Conservation (phyloP, 2,797 vertebrate species). For the Cossypha heuglini region DNA sequence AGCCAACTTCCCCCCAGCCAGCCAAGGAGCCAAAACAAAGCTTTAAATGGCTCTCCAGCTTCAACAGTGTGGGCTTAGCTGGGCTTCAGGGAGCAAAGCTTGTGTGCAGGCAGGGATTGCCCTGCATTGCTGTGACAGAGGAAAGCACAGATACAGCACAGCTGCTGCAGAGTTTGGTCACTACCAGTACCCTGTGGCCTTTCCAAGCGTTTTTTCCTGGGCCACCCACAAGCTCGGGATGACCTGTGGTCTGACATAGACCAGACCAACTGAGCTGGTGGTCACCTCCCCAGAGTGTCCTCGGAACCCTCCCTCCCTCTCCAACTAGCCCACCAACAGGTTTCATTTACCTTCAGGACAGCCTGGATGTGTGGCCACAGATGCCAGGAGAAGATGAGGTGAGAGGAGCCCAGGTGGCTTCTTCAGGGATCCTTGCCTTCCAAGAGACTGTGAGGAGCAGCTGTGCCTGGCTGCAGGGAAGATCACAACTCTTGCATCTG, state of each 20-base stretch:
- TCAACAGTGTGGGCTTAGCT: rapidly evolving
- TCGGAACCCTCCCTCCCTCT: not conserved
- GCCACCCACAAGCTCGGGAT: rapidly evolving
- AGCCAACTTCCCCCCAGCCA: not conserved
- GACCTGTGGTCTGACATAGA: not conserved
- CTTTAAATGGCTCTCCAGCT: not conserved
- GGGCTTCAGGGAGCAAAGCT: not conserved
- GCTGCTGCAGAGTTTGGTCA: not conserved
- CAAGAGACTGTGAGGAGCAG: not conserved
- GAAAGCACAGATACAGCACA: not conserved
- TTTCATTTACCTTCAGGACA: constrained; percentile 10
- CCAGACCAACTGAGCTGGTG: not conserved
- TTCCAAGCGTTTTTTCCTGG: not conserved
- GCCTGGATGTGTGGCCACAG: not conserved
- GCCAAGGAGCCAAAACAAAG: not conserved
- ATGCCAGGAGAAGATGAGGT: not conserved
- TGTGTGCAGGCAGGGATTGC: not conserved
- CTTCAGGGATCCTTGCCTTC: not conserved
- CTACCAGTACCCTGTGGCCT: not conserved
- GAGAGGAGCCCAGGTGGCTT: not conserved
- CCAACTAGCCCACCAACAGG: rapidly evolving
- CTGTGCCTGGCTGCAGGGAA: not conserved
- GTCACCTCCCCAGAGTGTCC: not conserved
- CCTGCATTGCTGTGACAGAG: rapidly evolving
- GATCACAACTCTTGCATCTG: not conserved